Conservation (phyloP, 2,113 vertebrate species). For the Collichthys lucidus region DNA sequence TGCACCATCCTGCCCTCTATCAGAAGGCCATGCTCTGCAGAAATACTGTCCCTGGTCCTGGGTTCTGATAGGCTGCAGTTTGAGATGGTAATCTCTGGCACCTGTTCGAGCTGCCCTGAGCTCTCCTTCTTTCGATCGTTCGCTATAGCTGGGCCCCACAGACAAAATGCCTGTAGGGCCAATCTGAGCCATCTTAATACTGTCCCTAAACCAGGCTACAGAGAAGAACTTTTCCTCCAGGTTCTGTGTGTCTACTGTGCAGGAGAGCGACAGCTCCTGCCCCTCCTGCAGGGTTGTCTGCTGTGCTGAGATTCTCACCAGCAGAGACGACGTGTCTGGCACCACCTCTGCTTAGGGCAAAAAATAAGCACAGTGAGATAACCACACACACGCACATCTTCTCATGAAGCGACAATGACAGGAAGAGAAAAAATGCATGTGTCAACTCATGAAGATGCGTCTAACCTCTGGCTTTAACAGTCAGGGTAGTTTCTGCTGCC, state of each 20-base stretch:
- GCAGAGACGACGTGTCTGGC: constrained; percentile 64
- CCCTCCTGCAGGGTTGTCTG: constrained; percentile 76
- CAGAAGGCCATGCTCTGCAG: constrained; percentile 83
- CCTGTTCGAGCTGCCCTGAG: constrained; percentile 79
- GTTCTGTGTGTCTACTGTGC: constrained; percentile 70
- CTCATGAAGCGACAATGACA: not conserved
- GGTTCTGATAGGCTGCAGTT: constrained; percentile 74
- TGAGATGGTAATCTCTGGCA: constrained; percentile 79
- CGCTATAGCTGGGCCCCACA: constrained; percentile 61
- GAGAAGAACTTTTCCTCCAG: constrained; percentile 76
- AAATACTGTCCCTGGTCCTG: constrained; percentile 84
- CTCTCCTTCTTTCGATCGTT: constrained; percentile 76
- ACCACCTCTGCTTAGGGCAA: constrained; percentile 50
- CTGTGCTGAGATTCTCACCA: constrained; percentile 65
- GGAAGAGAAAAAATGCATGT: not conserved
- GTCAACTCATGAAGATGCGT: not conserved
- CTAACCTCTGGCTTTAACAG: constrained; percentile 76
- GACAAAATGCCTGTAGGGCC: constrained; percentile 82
- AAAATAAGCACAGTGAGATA: constrained; percentile 10
- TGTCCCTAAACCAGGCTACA: constrained; percentile 81
- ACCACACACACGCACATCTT: constrained; percentile 22
- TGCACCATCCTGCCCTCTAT: constrained; percentile 52
- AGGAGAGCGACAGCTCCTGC: constrained; percentile 80
- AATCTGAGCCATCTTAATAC: constrained; percentile 73
- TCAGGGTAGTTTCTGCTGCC: constrained; percentile 60